Conservation (phyloP, 1,140 invertebrate genomes). For the Drosophila sechellia region DNA sequence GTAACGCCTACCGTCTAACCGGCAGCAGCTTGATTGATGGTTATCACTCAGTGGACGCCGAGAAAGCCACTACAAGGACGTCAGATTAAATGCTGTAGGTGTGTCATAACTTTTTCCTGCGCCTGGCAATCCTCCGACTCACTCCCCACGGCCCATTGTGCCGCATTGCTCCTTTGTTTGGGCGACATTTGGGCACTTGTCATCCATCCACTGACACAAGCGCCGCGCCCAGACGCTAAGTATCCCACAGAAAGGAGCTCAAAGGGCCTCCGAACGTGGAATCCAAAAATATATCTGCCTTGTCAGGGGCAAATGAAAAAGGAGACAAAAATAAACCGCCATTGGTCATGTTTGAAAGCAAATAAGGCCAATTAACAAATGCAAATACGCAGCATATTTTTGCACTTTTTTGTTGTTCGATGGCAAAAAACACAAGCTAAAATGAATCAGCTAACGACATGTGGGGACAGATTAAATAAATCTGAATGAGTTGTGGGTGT, state of each 20-base stretch:
- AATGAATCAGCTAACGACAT: constrained; percentile 3
- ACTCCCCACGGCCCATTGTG: constrained; percentile 43
- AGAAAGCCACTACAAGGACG: constrained; percentile 56
- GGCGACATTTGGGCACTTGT: constrained; percentile 55
- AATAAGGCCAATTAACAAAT: constrained; percentile 79
- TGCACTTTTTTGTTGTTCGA: neutral
- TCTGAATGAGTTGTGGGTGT: neutral
- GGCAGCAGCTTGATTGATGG: constrained; percentile 78
- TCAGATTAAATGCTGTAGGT: constrained; percentile 81
- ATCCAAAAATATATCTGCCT: constrained; percentile 44
- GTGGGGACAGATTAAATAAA: neutral
- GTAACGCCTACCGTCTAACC: constrained; percentile 65
- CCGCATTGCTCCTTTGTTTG: constrained; percentile 66
- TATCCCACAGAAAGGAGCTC: constrained; percentile 26
- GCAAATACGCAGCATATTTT: constrained; percentile 48
- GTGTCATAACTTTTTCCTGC: constrained; percentile 72
- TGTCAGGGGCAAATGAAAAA: constrained; percentile 21
- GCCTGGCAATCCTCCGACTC: neutral
- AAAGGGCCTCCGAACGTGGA: constrained; percentile 32
- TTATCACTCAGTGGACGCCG: constrained; percentile 72
- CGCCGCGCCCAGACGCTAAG: constrained; percentile 40
- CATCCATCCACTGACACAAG: constrained; percentile 50
- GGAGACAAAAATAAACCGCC: constrained; percentile 28
- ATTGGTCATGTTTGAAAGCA: constrained; percentile 73
- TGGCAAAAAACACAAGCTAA: neutral